Percentiles rank a stretch among this genome's conserved stretches.
These are phyloP conservation scores for Teleopsis dalmanni DNA, from an alignment of 1,140 invertebrate species.

Conservation along the genomic window DNA sequence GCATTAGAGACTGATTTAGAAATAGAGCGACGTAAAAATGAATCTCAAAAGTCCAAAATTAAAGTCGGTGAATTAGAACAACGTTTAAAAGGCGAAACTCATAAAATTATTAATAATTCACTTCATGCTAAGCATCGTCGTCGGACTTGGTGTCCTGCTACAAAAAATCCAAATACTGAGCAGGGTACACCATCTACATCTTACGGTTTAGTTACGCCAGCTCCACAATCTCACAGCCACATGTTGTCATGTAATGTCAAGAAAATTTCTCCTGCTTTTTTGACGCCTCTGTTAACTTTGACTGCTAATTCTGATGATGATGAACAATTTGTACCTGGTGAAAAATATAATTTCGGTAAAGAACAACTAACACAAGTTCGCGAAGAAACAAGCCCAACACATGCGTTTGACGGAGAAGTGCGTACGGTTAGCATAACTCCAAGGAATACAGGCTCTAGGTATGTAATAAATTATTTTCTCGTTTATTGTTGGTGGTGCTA, in stretches of 20 bases:
- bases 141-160: slow-evolving; percentile 30
- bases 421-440: slow-evolving; percentile 5
- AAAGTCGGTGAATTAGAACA: slow-evolving; percentile 20
- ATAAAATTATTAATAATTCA: slow-evolving; percentile 31
- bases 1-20: slow-evolving; percentile 43
- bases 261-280: too few species aligned
- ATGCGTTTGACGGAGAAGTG: too few species aligned
- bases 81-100: slow-evolving; percentile 16
- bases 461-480: too few species aligned
- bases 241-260: too few species aligned
- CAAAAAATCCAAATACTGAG: background rate
- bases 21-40: slow-evolving; percentile 37
- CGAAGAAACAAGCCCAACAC: background rate
- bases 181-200: background rate
- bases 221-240: too few species aligned
- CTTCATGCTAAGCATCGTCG: slow-evolving; percentile 22
- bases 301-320: background rate
- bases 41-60: slow-evolving; percentile 25
- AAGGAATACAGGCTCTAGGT: background rate
- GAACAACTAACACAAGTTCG: background rate
- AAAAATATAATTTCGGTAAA: background rate
- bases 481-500: too few species aligned
- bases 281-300: too few species aligned
- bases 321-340: slow-evolving; percentile 3
- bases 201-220: too few species aligned